Percentiles rank a stretch among this genome's conserved stretches.
These are phyloP conservation scores for Actinostola sp. DNA, from an alignment of 92 coral and sea anemone species.

Conservation along the genomic window DNA sequence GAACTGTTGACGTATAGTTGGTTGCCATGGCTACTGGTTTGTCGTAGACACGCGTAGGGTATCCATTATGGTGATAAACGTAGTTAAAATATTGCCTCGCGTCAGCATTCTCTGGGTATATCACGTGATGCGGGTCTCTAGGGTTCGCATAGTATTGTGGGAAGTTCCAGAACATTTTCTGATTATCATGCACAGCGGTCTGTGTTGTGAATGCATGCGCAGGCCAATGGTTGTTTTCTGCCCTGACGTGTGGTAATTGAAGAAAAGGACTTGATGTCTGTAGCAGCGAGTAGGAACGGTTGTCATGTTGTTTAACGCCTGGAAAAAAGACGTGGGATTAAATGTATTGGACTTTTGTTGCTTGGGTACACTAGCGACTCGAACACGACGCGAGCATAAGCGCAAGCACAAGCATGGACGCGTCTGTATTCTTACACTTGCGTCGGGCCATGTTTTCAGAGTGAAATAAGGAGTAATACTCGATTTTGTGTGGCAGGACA, in stretches of 20 bases:
- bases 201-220: conserved; percentile 6
- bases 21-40: conserved; percentile 10
- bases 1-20: not conserved
- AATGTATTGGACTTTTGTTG: too few species aligned
- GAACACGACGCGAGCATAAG: too few species aligned
- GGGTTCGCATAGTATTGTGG: conserved; percentile 9
- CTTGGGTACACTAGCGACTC: too few species aligned
- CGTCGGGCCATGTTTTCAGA: too few species aligned
- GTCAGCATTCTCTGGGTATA: not conserved
- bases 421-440: too few species aligned
- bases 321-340: not conserved
- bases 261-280: conserved; percentile 7
- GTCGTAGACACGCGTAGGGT: not conserved
- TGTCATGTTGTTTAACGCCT: conserved; percentile 2
- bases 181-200: conserved; percentile 21
- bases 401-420: too few species aligned
- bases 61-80: not conserved
- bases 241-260: not conserved
- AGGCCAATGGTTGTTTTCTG: conserved; percentile 13
- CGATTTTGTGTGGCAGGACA: too few species aligned
- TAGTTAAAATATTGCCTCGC: conserved; percentile 5
- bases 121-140: conserved; percentile 8
- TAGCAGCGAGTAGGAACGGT: not conserved
- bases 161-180: conserved; percentile 20
- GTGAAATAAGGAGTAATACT: too few species aligned